Base-by-base conservation (phyloP, 2,797 vertebrate genomes). In the Pseudotriccus pelzelni region DNA sequence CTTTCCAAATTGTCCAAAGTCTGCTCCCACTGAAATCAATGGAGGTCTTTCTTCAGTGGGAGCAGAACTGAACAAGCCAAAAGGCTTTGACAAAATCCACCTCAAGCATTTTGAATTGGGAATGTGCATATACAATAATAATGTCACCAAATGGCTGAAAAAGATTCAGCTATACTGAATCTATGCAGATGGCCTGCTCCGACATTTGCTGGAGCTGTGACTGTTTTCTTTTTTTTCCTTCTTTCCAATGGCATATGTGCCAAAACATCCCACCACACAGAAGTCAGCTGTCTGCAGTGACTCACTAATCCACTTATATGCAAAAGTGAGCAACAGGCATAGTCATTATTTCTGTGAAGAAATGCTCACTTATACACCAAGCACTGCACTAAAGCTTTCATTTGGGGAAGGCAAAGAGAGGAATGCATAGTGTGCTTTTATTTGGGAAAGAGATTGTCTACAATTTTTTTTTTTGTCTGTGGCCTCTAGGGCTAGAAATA, bases 201-300 rank as follows among this genome's bases (percentile, higher is more conserved):
- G 0, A n/a, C 83, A 63, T 96, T 96, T 68, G 41, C 87, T 92
- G 80, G 76, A 90, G 80, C 94, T 94, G 66, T 88, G 76, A 63
- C 79, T 93, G 43, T 41, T 83, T 75, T 14, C n/a, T 59, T 37
- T 46, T 79, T 75, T 16, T 32, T n/a, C 7, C 44, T 91, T 34
- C 59, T 88, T 96, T 84, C 47, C 76, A 81, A 43, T 66, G 89
- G 69, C 52, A 28, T 75, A n/a, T 88, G 62, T 94, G 87, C 91
- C 87, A 94, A 73, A 96, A 89, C 79, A 86, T 90, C 89, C 87
- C 66, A 95, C 94, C 76, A 69, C 32, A 5, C 53, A 81, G 47
- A 79, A 95, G 82, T 85, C 95, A 91, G 86, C 94, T 89, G 87
- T 95, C 94, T 93, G 82, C 87, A 81, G 73, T 96, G 94, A 94